phyloP scores from a whole-genome alignment of 2,113 vertebrate species.

The Phoxinus phoxinus region DNA sequence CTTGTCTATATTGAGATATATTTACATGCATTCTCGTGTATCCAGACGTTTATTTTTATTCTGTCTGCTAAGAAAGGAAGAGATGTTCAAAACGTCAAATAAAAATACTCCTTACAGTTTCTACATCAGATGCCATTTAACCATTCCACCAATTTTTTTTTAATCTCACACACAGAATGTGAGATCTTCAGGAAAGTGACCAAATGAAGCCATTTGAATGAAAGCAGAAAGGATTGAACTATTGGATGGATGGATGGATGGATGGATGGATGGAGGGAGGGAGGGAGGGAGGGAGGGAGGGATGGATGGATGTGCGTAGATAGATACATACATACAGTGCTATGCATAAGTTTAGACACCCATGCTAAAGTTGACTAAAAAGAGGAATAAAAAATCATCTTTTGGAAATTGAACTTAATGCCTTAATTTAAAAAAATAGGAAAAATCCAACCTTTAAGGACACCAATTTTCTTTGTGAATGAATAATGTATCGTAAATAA shows the following conservation, averaged over 20 bases:
- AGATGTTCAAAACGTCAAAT: neutral
- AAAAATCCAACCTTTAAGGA: too few species aligned
- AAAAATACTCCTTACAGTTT: neutral
- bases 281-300: neutral
- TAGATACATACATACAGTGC: neutral
- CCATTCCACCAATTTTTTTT: neutral
- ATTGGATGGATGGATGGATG: neutral
- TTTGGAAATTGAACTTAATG: too few species aligned
- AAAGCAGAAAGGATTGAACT: neutral
- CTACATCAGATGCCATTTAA: neutral
- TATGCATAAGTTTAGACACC: too few species aligned
- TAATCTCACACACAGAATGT: neutral
- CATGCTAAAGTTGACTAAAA: too few species aligned
- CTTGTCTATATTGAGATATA: neutral
- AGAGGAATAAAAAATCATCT: too few species aligned
- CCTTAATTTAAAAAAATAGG: too few species aligned
- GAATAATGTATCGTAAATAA: too few species aligned
- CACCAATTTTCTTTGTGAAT: too few species aligned
- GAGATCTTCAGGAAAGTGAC: neutral
- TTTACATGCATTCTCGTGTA: too few species aligned
- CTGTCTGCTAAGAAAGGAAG: neutral
- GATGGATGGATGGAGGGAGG: neutral
- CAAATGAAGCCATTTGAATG: neutral
- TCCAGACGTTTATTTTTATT: neutral
- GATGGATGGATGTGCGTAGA: neutral